Evolutionary conservation across 2,113 vertebrate species (phyloP), one percentile per base, ranked within the genome.

Genomic region (Muntiacus reevesi): DNA sequence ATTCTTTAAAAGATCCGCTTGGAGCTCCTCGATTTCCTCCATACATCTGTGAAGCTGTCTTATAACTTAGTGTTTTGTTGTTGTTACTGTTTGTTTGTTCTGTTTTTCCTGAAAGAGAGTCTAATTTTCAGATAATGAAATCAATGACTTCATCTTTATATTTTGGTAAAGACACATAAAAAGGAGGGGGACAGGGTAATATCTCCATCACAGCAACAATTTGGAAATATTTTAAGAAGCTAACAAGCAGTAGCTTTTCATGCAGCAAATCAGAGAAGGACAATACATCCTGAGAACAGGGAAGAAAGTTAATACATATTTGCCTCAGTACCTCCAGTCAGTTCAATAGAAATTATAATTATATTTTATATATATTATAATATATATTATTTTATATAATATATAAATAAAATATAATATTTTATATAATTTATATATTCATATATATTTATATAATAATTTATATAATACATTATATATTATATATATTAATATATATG

Each of bases 1-100:
- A 99, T 0, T 99, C 2, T 99, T 87, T 85, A 76, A 87, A 86
- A 45, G 13, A 5, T 50, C 15, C 25, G 2, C 28, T 12, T 30
- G 30, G 30, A 85, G 82, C n/a, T 71, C 71, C 59, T 97, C 76
- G n/a, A 86, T 94, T 62, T 57, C 74, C 28, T 45, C 33, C 30
- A n/a, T 74, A 27, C 27, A 15, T 97, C 23, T 97, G 76, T 87
- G 55, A 89, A 87, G 36, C 7, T 94, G 14, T 55, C 55, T 85
- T 71, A 11, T 50, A 82, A 57, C 1, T 67, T 25, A 59, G 2
- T 0, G 21, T 14, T 16, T 23, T 13, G 64, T 27, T 71, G n/a
- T 16, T 40, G n/a, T 40, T 25, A 10, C 10, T 74, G 67, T 76
- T 76, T 76, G 71, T 27, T 14, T 27, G 71, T 43, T 76, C 6